Evolutionary conservation across 2,113 vertebrate species (phyloP).

Genomic region (Megaceryle maxima): DNA sequence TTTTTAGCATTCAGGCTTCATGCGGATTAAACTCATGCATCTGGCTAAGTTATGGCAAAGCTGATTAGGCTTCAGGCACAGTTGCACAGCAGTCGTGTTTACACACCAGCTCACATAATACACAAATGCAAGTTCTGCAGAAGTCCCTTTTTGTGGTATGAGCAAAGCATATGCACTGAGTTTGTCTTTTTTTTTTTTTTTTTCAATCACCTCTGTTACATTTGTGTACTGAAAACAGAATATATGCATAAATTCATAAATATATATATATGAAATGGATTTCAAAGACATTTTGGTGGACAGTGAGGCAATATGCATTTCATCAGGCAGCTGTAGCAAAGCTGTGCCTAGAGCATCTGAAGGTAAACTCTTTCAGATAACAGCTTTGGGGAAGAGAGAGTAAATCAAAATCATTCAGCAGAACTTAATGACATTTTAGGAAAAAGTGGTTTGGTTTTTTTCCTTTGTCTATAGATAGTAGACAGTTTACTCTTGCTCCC

Average conservation of each 20-base stretch:
- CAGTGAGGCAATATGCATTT: not conserved
- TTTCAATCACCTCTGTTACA: not conserved
- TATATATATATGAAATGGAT: not conserved
- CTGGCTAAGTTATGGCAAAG: not conserved
- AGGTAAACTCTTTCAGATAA: not conserved
- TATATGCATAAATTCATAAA: not conserved
- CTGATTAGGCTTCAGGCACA: not conserved
- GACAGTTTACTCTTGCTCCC: not conserved
- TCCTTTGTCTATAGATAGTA: not conserved
- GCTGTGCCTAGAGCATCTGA: not conserved
- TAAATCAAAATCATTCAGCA: not conserved
- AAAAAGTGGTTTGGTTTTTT: not conserved
- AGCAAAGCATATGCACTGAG: not conserved
- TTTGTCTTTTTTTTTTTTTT: not conserved
- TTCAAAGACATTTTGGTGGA: not conserved
- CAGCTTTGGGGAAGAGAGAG: not conserved
- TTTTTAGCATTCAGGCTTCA: conserved; percentile 7
- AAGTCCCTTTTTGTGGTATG: not conserved
- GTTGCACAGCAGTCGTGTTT: not conserved
- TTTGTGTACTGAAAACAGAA: not conserved
- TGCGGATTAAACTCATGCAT: not conserved
- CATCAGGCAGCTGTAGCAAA: not conserved
- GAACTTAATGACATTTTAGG: not conserved
- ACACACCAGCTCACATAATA: not conserved
- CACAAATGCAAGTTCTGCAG: not conserved